Percentiles rank a stretch among this genome's conserved stretches.
phyloP scores from a whole-genome alignment of 2,113 vertebrate species.

The Andinoacara biseriatus region DNA sequence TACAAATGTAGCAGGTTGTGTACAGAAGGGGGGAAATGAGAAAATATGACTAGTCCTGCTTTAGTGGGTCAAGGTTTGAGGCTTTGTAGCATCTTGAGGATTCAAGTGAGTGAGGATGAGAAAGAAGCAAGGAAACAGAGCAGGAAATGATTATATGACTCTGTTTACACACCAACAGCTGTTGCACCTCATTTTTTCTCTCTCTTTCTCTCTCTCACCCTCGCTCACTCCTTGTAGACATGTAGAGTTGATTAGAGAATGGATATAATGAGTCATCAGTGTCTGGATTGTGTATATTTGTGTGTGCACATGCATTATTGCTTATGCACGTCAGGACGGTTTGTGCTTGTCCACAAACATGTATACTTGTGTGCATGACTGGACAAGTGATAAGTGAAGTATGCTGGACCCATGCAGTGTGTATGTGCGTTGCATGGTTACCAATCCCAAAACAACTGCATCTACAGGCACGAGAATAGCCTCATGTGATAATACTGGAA shows the following conservation, averaged over 20 bases:
- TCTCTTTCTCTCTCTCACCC: slow-evolving; percentile 20
- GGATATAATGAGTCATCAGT: slow-evolving; percentile 73
- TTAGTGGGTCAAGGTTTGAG: slow-evolving; percentile 43
- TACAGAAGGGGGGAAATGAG: slow-evolving; percentile 2
- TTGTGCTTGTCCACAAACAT: background rate
- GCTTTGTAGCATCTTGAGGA: slow-evolving; percentile 20
- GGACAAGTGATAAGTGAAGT: slow-evolving; percentile 25
- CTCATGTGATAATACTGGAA: slow-evolving; percentile 33
- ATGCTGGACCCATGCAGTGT: background rate
- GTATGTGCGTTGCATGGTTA: slow-evolving; percentile 38
- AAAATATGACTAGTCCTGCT: slow-evolving; percentile 19
- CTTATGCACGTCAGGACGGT: slow-evolving; percentile 20
- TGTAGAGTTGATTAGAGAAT: slow-evolving; percentile 69
- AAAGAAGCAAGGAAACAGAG: slow-evolving; percentile 18
- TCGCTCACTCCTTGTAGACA: slow-evolving; percentile 37
- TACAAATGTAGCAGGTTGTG: slow-evolving; percentile 17
- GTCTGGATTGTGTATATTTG: slow-evolving; percentile 61
- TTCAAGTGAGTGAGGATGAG: slow-evolving; percentile 12
- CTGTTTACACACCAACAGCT: slow-evolving; percentile 77
- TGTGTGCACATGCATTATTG: slow-evolving; percentile 29
- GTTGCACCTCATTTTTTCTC: slow-evolving; percentile 58
- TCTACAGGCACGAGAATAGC: slow-evolving; percentile 37
- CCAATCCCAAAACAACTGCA: slow-evolving; percentile 41
- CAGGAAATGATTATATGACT: slow-evolving; percentile 57
- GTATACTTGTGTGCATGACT: background rate